phyloP scores from a whole-genome alignment of 2,797 vertebrate genomes.

The Aselliscus stoliczkanus region DNA sequence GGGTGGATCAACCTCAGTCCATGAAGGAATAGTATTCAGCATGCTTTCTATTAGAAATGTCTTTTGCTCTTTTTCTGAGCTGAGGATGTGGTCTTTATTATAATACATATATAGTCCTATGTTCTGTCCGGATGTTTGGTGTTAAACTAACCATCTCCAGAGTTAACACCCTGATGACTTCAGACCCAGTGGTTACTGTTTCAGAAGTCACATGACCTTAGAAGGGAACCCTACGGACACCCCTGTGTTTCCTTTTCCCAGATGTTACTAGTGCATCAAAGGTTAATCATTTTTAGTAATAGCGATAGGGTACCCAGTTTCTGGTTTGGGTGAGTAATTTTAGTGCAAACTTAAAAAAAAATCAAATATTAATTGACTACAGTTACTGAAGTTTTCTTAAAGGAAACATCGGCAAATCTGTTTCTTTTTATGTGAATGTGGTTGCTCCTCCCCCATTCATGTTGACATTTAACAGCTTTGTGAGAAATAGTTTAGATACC shows the following conservation, averaged over 20 bases:
- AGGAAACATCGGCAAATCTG: neutral
- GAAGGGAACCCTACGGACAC: neutral
- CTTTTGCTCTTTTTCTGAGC: neutral
- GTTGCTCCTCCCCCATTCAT: neutral
- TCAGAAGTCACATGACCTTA: conserved; percentile 15
- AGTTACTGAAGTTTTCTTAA: neutral
- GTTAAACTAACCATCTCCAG: neutral
- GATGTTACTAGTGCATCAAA: neutral
- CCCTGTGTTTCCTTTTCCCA: neutral
- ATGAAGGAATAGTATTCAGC: neutral
- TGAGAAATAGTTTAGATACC: neutral
- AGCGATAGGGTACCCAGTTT: neutral
- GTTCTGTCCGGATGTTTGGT: neutral
- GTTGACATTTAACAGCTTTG: neutral
- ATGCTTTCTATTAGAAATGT: neutral
- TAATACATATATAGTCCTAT: too few relatives aligned
- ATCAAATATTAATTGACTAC: neutral
- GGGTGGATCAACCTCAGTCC: neutral
- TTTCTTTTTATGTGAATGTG: neutral
- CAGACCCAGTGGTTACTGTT: neutral
- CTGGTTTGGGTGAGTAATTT: neutral
- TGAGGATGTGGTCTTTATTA: neutral
- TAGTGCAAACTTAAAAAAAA: neutral
- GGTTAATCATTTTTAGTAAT: neutral
- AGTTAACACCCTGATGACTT: neutral